Percentiles rank a stretch among this genome's conserved stretches.
Conservation (phyloP, 2,113 vertebrate genomes). For the Upupa epops region DNA sequence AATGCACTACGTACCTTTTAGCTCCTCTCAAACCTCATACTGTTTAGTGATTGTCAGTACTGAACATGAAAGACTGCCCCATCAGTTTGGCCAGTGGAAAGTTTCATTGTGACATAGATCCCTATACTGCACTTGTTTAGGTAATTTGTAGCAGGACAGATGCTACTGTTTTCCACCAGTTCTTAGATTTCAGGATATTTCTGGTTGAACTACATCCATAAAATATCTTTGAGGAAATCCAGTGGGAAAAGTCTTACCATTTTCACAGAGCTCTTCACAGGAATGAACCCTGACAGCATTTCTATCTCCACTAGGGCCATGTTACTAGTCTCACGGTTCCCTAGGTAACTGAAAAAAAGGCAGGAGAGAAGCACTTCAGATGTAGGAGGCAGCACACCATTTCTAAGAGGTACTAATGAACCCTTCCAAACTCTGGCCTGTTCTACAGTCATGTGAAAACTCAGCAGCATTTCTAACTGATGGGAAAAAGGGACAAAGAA, state of each 20-base stretch:
- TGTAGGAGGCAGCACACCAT: background rate
- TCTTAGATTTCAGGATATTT: background rate
- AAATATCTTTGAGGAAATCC: background rate
- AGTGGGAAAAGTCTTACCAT: background rate
- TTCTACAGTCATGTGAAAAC: background rate
- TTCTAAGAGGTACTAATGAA: background rate
- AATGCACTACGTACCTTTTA: background rate
- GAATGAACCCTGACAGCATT: conserved; percentile 48
- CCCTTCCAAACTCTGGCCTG: background rate
- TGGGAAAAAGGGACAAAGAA: background rate
- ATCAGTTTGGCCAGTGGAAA: background rate
- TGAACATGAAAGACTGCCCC: background rate
- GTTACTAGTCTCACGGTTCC: conserved; percentile 17
- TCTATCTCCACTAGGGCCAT: conserved; percentile 45
- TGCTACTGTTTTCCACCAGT: background rate
- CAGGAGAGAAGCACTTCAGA: background rate
- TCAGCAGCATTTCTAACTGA: background rate
- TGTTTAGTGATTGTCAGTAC: background rate
- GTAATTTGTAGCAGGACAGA: background rate
- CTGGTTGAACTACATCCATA: background rate
- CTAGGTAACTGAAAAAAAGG: background rate
- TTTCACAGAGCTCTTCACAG: conserved; percentile 14
- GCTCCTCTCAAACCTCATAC: background rate
- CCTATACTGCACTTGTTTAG: background rate
- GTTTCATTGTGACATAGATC: background rate